Percentiles rank a stretch among this genome's conserved stretches.
phyloP scores from a whole-genome alignment of 2,888 invertebrate species.

The Parnassius mnemosyne region DNA sequence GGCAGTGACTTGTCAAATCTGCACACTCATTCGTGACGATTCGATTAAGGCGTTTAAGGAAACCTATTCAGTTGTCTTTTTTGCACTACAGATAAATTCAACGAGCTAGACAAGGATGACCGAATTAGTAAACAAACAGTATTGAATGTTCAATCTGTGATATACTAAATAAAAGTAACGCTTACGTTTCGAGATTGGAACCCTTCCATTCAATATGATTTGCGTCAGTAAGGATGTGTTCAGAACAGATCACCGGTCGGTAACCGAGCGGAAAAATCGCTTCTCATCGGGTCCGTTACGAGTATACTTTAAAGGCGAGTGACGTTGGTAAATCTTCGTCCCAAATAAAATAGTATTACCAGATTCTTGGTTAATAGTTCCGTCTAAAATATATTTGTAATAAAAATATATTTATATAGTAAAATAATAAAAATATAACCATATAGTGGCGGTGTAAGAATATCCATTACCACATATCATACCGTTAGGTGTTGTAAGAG shows the following conservation, averaged over 20 bases:
- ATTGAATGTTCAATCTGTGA: conserved; percentile 34
- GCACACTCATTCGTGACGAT: conserved; percentile 27
- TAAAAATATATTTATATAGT: neutral
- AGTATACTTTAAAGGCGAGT: conserved; percentile 58
- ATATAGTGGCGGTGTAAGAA: too few species aligned
- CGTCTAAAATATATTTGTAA: neutral
- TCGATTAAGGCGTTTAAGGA: conserved; percentile 26
- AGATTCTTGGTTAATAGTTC: conserved; percentile 8
- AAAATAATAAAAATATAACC: neutral
- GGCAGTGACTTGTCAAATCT: conserved; percentile 67
- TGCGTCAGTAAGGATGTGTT: conserved; percentile 79
- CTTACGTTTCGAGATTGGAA: conserved; percentile 65
- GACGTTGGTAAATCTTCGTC: conserved; percentile 40
- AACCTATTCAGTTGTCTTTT: conserved; percentile 25
- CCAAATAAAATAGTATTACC: conserved; percentile 24
- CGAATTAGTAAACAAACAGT: conserved; percentile 29
- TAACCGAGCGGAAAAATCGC: conserved; percentile 80
- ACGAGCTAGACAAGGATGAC: conserved; percentile 28
- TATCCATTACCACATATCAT: too few species aligned
- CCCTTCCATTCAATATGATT: conserved; percentile 80
- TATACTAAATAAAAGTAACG: conserved; percentile 30
- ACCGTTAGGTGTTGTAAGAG: too few species aligned
- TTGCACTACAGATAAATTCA: conserved; percentile 20
- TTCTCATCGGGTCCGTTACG: conserved; percentile 69
- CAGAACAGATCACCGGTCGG: conserved; percentile 75